phyloP scores from a whole-genome alignment of 1,140 invertebrate species.

The Holcopasites calliopsidis region DNA sequence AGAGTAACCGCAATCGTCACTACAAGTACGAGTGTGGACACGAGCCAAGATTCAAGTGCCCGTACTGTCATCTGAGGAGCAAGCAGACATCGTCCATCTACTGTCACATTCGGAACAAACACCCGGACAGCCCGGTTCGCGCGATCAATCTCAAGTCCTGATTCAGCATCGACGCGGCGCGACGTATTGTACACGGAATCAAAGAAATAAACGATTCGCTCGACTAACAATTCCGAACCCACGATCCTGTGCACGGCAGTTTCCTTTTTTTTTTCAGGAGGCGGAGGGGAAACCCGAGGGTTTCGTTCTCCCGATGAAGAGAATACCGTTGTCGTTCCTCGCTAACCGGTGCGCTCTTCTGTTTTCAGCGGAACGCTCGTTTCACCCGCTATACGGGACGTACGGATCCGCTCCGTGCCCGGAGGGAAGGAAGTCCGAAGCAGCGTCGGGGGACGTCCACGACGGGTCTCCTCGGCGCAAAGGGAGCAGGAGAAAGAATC shows the following conservation, averaged over 20 bases:
- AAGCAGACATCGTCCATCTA: slow-evolving; percentile 90
- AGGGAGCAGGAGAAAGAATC: slow-evolving; percentile 43
- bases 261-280: background rate
- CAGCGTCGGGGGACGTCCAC: background rate
- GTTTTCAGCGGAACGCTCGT: slow-evolving; percentile 59
- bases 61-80: slow-evolving; percentile 87
- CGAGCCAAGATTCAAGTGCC: slow-evolving; percentile 88
- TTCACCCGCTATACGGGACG: slow-evolving; percentile 45
- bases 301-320: background rate
- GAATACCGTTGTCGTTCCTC: background rate
- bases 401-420: slow-evolving; percentile 31
- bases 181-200: background rate
- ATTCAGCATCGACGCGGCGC: background rate
- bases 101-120: slow-evolving; percentile 81
- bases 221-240: too few species aligned
- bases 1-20: slow-evolving; percentile 89
- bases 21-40: slow-evolving; percentile 92
- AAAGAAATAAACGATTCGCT: slow-evolving; percentile 32
- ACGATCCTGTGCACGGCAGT: too few species aligned
- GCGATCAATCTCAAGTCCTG: slow-evolving; percentile 59
- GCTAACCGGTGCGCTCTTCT: slow-evolving; percentile 29
- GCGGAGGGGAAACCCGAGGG: too few species aligned
- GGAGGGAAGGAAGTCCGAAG: slow-evolving; percentile 26
- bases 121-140: slow-evolving; percentile 57
- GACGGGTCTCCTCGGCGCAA: background rate